phyloP scores from a whole-genome alignment of 2,113 vertebrate species.

The Hippocampus comes region DNA sequence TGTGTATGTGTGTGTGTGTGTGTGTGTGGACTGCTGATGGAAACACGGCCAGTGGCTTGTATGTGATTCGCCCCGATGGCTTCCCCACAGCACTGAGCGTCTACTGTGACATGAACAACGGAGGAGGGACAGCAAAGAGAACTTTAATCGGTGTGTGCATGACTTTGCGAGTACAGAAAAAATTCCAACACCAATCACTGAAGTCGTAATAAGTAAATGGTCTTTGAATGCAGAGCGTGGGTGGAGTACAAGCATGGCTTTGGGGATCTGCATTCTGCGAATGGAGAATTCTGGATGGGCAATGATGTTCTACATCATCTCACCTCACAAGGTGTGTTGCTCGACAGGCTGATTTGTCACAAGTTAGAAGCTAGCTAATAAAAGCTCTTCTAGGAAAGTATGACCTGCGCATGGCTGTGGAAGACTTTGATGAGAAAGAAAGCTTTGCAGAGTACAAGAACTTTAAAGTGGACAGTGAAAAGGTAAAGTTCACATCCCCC shows the following conservation, averaged over 20 bases:
- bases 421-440: conserved; percentile 81
- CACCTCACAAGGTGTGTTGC: conserved; percentile 51
- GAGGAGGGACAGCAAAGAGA: conserved; percentile 80
- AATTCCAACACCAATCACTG: background rate
- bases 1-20: background rate
- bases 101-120: conserved; percentile 82
- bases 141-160: conserved; percentile 77
- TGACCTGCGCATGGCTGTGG: conserved; percentile 79
- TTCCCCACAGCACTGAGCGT: conserved; percentile 68
- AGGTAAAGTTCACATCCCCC: conserved; percentile 66
- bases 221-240: conserved; percentile 45
- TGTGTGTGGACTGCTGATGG: conserved; percentile 66
- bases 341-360: background rate
- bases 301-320: conserved; percentile 59
- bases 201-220: background rate
- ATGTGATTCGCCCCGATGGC: conserved; percentile 77
- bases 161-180: background rate
- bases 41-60: conserved; percentile 77
- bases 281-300: conserved; percentile 68
- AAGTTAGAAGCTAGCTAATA: background rate
- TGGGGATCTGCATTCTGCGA: conserved; percentile 49
- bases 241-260: conserved; percentile 64
- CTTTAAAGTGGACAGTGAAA: conserved; percentile 77
- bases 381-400: conserved; percentile 74
- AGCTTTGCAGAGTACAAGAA: conserved; percentile 80